Evolutionary conservation across 2,888 invertebrate genomes (phyloP).

Genomic region (Hydraecia micacea): DNA sequence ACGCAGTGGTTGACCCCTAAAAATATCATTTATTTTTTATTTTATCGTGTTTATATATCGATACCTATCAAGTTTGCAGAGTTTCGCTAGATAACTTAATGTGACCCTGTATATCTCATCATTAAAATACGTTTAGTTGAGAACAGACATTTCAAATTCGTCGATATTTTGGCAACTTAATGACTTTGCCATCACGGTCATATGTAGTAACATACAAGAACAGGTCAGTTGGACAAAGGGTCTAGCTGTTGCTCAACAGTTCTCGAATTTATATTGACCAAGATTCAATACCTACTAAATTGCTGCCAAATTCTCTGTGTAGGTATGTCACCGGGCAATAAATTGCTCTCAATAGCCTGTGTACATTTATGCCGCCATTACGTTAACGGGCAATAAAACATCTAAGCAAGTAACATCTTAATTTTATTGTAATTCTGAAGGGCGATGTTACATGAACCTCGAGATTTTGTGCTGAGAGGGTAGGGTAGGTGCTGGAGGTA

Average conservation of each 20-base stretch:
- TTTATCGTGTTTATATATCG: too few relatives aligned
- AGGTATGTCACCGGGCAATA: constrained; percentile 33
- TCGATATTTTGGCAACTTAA: neutral
- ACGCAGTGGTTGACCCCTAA: too few relatives aligned
- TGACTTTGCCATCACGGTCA: neutral
- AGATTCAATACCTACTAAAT: neutral
- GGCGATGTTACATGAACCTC: neutral
- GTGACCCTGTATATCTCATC: too few relatives aligned
- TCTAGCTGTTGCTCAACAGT: neutral
- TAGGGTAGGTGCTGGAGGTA: neutral
- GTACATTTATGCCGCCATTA: constrained; percentile 40
- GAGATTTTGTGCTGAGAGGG: neutral
- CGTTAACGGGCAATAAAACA: constrained; percentile 38
- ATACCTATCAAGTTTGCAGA: too few relatives aligned
- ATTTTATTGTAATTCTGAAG: constrained; percentile 45
- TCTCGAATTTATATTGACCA: neutral
- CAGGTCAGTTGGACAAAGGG: neutral
- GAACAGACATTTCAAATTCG: neutral
- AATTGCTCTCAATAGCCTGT: constrained; percentile 36
- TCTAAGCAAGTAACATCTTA: constrained; percentile 38
- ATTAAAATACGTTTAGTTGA: too few relatives aligned
- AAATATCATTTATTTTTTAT: too few relatives aligned
- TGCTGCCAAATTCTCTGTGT: constrained; percentile 1
- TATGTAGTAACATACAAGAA: neutral
- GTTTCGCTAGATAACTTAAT: too few relatives aligned